These are phyloP conservation scores for Trinectes maculatus DNA, from an alignment of 2,113 vertebrate genomes.

Conservation along the genomic window DNA sequence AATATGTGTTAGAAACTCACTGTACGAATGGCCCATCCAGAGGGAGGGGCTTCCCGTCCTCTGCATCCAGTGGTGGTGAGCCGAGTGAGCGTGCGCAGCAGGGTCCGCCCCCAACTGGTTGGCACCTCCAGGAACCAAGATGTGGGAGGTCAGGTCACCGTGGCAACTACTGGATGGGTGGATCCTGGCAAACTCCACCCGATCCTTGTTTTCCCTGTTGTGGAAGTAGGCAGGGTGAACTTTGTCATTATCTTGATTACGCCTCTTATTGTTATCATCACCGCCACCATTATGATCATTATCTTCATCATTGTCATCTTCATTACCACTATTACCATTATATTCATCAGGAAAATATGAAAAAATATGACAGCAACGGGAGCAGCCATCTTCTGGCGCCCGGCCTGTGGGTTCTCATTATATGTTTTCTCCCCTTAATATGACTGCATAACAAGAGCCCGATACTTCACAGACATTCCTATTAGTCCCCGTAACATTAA, in stretches of 20 bases:
- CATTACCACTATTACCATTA: constrained; percentile 73
- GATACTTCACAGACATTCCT: constrained; percentile 76
- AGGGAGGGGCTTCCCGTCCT: constrained; percentile 95
- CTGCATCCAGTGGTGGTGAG: constrained; percentile 94
- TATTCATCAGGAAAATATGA: constrained; percentile 71
- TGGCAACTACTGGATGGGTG: constrained; percentile 91
- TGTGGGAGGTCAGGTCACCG: constrained; percentile 91
- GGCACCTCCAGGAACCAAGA: constrained; percentile 87
- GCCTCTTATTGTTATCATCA: constrained; percentile 50
- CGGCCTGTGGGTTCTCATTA: constrained; percentile 70
- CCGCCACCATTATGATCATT: constrained; percentile 50
- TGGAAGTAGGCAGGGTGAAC: constrained; percentile 38
- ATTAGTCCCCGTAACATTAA: constrained; percentile 77
- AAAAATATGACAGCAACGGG: constrained; percentile 66
- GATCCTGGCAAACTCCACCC: constrained; percentile 92
- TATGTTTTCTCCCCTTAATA: constrained; percentile 76
- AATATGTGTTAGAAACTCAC: constrained; percentile 75
- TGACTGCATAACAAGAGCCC: constrained; percentile 77
- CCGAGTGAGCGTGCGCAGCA: constrained; percentile 84
- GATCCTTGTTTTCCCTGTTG: constrained; percentile 93
- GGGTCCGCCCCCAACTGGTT: constrained; percentile 88
- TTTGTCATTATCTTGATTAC: constrained; percentile 73
- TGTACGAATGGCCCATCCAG: constrained; percentile 96
- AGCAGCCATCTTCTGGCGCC: constrained; percentile 64
- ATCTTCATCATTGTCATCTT: constrained; percentile 72